phyloP scores from a whole-genome alignment of 1,140 invertebrate species.

The Potamilus streckersoni region DNA sequence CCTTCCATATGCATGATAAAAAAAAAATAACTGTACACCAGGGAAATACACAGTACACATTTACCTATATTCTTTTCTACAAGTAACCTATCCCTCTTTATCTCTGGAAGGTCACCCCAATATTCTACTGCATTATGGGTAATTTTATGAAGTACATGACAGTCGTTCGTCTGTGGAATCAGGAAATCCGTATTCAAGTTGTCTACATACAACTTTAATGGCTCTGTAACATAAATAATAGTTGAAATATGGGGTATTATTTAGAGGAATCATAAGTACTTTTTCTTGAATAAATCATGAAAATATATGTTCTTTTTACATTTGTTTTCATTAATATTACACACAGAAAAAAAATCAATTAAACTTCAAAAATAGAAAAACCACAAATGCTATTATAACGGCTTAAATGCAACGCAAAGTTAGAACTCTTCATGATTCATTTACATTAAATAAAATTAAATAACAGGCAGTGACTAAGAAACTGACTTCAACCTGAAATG shows the following conservation, averaged over 20 bases:
- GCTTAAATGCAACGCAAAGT: too few relatives aligned
- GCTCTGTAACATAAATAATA: conserved; percentile 20
- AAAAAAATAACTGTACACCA: not conserved
- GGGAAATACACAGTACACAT: conserved; percentile 1
- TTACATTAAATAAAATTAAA: too few relatives aligned
- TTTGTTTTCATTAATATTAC: too few relatives aligned
- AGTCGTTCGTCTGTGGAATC: conserved; percentile 37
- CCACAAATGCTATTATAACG: too few relatives aligned
- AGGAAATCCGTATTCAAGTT: conserved; percentile 29
- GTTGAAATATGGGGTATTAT: not conserved
- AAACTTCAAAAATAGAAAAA: too few relatives aligned
- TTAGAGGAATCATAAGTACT: not conserved
- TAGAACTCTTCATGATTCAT: too few relatives aligned
- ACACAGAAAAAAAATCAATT: too few relatives aligned
- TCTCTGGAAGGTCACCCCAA: conserved; percentile 35
- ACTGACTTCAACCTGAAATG: too few relatives aligned
- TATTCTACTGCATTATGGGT: conserved; percentile 38
- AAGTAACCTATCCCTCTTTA: conserved; percentile 30
- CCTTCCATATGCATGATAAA: too few relatives aligned
- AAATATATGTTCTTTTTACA: too few relatives aligned
- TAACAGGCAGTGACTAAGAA: too few relatives aligned
- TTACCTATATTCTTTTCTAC: conserved; percentile 41
- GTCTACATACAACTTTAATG: conserved; percentile 32
- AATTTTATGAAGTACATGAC: conserved; percentile 34
- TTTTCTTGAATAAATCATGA: too few relatives aligned